A percentile compares a stretch with the other conserved stretches of the same genome.
These are phyloP conservation scores for Argyra leucocephala DNA, from an alignment of 2,888 invertebrate genomes.

Conservation along the genomic window DNA sequence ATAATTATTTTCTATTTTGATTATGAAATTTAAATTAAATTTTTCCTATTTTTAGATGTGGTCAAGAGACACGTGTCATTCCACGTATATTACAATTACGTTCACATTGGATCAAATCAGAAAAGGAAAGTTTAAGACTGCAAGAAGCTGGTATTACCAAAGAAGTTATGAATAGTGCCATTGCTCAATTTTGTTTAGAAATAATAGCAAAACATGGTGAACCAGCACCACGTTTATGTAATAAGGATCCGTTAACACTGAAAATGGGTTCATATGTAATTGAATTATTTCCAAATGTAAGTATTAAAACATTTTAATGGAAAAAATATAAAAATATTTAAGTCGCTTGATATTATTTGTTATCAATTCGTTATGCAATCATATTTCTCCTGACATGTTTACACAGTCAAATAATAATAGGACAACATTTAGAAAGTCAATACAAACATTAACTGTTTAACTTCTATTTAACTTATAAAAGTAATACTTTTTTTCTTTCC, in stretches of 20 bases:
- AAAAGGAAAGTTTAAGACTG: slow-evolving; percentile 80
- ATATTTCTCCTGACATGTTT: no score
- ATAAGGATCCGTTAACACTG: slow-evolving; percentile 96
- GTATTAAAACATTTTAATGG: slow-evolving; percentile 17
- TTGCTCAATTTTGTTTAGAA: slow-evolving; percentile 93
- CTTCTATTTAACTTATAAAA: no score
- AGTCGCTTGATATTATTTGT: slow-evolving; percentile 9
- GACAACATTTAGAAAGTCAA: no score
- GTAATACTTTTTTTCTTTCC: no score
- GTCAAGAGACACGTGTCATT: slow-evolving; percentile 94
- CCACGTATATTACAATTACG: slow-evolving; percentile 92
- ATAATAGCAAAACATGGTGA: slow-evolving; percentile 94
- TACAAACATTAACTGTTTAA: no score
- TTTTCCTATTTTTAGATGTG: slow-evolving; percentile 59
- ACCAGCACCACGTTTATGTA: slow-evolving; percentile 88
- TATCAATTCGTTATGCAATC: background rate
- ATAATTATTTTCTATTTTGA: no score
- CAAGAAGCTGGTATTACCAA: slow-evolving; percentile 90
- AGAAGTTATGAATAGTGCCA: slow-evolving; percentile 86
- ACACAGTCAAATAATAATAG: no score
- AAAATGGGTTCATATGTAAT: slow-evolving; percentile 93
- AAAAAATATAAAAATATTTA: background rate
- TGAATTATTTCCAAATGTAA: slow-evolving; percentile 82
- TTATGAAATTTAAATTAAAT: no score
- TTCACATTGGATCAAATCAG: slow-evolving; percentile 89